phyloP scores from a whole-genome alignment of 2,113 vertebrate species.

The Empidonax traillii region DNA sequence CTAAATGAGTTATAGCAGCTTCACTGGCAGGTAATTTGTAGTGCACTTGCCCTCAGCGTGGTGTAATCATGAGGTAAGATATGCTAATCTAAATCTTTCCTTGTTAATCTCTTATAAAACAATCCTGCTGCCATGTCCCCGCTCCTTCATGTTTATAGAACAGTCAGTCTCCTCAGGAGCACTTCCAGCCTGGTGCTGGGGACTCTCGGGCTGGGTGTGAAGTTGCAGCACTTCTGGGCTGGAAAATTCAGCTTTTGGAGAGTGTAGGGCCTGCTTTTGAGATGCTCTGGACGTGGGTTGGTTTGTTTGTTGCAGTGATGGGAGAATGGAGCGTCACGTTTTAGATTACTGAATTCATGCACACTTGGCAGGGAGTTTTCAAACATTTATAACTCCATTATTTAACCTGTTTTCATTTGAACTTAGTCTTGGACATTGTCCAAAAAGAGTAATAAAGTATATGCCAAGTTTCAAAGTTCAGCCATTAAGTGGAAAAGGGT shows the following conservation, averaged over 20 bases:
- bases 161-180: background rate
- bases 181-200: background rate
- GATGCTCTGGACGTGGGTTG: background rate
- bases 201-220: background rate
- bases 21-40: constrained; percentile 20
- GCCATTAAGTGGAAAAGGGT: background rate
- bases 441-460: constrained; percentile 13
- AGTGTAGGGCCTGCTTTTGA: background rate
- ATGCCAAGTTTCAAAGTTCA: constrained; percentile 35
- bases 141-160: background rate
- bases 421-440: background rate
- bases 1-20: constrained; percentile 17
- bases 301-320: background rate
- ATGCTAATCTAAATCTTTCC: background rate
- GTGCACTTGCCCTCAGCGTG: background rate
- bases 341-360: background rate
- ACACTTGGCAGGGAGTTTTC: background rate
- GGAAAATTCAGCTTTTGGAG: background rate
- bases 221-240: background rate
- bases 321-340: background rate
- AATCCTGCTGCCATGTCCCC: background rate
- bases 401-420: constrained; percentile 26
- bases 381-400: background rate
- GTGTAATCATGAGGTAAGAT: background rate
- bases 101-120: background rate